Percentiles rank a stretch among this genome's conserved stretches.
Conservation (phyloP, 2,888 invertebrate species). For the Latheticus oryzae region DNA sequence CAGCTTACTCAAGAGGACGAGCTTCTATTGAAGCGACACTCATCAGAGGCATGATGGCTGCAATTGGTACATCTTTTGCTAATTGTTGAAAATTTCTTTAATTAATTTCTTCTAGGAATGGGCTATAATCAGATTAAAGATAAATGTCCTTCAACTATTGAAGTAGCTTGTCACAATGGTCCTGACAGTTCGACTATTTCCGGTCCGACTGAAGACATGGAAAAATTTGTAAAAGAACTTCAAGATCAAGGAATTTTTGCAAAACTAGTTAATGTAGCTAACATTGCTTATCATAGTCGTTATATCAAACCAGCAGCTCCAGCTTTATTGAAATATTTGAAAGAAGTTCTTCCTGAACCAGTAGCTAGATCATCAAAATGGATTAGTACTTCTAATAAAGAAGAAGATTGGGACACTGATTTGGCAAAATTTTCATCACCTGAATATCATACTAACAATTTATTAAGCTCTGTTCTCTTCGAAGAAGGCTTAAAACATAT, state of each 20-base stretch:
- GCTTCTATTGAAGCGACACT: conserved; percentile 78
- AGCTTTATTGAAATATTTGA: conserved; percentile 62
- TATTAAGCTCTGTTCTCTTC: conserved; percentile 78
- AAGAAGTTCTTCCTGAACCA: conserved; percentile 66
- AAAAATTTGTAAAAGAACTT: conserved; percentile 70
- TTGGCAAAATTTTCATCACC: conserved; percentile 71
- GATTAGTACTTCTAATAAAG: conserved; percentile 75
- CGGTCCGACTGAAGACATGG: conserved; percentile 75
- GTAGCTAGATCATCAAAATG: conserved; percentile 71
- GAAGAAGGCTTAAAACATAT: conserved; percentile 85
- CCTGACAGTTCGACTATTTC: conserved; percentile 82
- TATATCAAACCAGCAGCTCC: conserved; percentile 74
- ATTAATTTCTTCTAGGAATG: conserved; percentile 57
- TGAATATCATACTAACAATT: conserved; percentile 77
- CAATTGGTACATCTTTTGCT: too few relatives aligned
- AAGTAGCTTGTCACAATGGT: conserved; percentile 85
- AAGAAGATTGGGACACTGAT: conserved; percentile 70
- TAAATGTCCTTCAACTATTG: conserved; percentile 76
- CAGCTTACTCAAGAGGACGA: conserved; percentile 85
- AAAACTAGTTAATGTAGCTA: conserved; percentile 84
- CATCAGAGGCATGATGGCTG: conserved; percentile 88
- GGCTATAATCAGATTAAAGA: conserved; percentile 69
- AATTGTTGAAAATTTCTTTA: too few relatives aligned
- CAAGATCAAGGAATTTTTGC: conserved; percentile 81
- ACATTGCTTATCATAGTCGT: conserved; percentile 90